phyloP scores from a whole-genome alignment of 35 echinoderm and acorn worm genomes.

The Patiria miniata region DNA sequence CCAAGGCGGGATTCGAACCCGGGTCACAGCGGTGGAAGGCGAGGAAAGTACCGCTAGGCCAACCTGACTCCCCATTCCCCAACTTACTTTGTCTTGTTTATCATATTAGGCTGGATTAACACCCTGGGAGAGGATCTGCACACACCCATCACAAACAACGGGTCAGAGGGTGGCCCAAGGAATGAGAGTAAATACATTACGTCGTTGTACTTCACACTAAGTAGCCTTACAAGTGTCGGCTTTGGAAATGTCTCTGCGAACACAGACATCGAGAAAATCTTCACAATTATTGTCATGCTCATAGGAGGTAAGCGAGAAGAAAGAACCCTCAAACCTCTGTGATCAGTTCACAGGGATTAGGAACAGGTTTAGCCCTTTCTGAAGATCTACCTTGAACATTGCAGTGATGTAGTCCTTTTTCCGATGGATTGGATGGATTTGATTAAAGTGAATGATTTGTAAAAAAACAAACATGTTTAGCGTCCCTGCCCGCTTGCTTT shows the following conservation, averaged over 20 bases:
- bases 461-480: too few relatives aligned
- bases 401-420: too few relatives aligned
- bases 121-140: conserved; percentile 56
- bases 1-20: too few relatives aligned
- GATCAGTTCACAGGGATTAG: too few relatives aligned
- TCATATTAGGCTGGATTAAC: conserved; percentile 69
- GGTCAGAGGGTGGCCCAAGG: conserved; percentile 21
- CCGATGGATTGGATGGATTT: too few relatives aligned
- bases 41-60: too few relatives aligned
- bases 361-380: too few relatives aligned
- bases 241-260: conserved; percentile 98
- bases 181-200: conserved; percentile 78
- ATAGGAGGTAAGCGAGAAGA: conserved; percentile 89
- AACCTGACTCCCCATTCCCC: background rate
- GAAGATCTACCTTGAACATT: too few relatives aligned
- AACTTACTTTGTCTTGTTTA: background rate
- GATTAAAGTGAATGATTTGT: too few relatives aligned
- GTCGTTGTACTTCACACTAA: conserved; percentile 89
- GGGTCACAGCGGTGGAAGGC: too few relatives aligned
- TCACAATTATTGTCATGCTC: conserved; percentile 94
- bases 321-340: too few relatives aligned
- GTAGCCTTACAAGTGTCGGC: conserved; percentile 93
- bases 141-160: background rate
- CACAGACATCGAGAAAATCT: conserved; percentile 92
- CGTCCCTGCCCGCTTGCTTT: too few relatives aligned